Evolutionary conservation across 2,888 invertebrate species (phyloP).

Genomic region (Drosophila mulleri): DNA sequence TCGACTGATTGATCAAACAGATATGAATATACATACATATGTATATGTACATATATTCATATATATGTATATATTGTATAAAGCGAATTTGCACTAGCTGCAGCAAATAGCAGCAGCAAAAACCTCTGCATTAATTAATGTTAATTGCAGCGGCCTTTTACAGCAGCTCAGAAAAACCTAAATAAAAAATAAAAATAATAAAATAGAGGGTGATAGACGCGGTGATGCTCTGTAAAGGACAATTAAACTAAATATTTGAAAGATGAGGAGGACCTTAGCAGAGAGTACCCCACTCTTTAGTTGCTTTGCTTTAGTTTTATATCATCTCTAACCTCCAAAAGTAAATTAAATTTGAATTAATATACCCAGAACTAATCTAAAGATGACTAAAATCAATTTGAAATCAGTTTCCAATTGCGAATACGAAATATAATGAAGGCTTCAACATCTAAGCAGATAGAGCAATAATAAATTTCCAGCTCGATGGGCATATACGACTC

Average conservation of each 20-base stretch:
- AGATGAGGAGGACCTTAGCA: too few relatives aligned
- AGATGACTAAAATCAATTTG: too few relatives aligned
- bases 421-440: too few relatives aligned
- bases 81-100: constrained; percentile 27
- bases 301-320: too few relatives aligned
- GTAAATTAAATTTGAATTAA: neutral
- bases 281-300: too few relatives aligned
- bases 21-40: constrained; percentile 3
- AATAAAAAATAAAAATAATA: neutral
- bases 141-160: constrained; percentile 60
- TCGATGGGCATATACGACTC: too few relatives aligned
- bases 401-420: neutral
- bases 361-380: neutral
- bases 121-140: constrained; percentile 65
- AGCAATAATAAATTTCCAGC: neutral
- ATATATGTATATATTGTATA: constrained; percentile 7
- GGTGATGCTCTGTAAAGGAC: constrained; percentile 2
- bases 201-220: neutral
- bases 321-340: too few relatives aligned
- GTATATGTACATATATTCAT: neutral
- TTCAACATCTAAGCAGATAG: neutral
- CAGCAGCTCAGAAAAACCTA: constrained; percentile 18
- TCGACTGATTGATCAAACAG: constrained; percentile 10
- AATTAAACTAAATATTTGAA: too few relatives aligned
- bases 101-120: constrained; percentile 8